Conservation (phyloP, 2,888 invertebrate genomes). For the Lymantria dispar region DNA sequence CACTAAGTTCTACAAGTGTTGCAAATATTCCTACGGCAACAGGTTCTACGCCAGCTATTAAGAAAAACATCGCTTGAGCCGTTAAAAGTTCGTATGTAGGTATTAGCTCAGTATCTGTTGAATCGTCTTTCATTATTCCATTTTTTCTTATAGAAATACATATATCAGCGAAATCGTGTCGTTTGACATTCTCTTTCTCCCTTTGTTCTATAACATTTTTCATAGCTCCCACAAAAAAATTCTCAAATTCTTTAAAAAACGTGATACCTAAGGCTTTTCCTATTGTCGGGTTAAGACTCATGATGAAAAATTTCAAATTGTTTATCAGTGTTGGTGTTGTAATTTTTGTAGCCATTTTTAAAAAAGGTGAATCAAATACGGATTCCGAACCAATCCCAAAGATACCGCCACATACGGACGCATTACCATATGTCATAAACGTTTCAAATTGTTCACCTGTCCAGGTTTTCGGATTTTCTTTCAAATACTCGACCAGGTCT, state of each 20-base stretch:
- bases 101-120: conserved; percentile 44
- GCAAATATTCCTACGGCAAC: conserved; percentile 28
- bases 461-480: conserved; percentile 36
- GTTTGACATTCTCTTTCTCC: conserved; percentile 39
- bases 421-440: conserved; percentile 39
- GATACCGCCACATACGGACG: conserved; percentile 49
- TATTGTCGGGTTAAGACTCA: conserved; percentile 8
- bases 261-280: conserved; percentile 35
- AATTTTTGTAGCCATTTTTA: conserved; percentile 26
- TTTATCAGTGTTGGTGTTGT: conserved; percentile 14
- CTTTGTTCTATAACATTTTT: conserved; percentile 45
- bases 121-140: conserved; percentile 42
- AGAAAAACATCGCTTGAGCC: conserved; percentile 31
- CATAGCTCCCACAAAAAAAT: conserved; percentile 52
- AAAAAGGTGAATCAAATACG: conserved; percentile 53
- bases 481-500: conserved; percentile 45
- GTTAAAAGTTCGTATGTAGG: conserved; percentile 44
- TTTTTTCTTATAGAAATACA: conserved; percentile 47
- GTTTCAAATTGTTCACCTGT: conserved; percentile 18
- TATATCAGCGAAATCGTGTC: conserved; percentile 56
- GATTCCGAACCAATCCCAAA: conserved; percentile 59
- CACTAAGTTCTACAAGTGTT: conserved; percentile 45
- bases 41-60: conserved; percentile 59
- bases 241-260: conserved; percentile 45
- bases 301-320: conserved; percentile 24